Conservation (phyloP, 92 coral and sea anemone genomes). For the Phenganax stokvisi region DNA sequence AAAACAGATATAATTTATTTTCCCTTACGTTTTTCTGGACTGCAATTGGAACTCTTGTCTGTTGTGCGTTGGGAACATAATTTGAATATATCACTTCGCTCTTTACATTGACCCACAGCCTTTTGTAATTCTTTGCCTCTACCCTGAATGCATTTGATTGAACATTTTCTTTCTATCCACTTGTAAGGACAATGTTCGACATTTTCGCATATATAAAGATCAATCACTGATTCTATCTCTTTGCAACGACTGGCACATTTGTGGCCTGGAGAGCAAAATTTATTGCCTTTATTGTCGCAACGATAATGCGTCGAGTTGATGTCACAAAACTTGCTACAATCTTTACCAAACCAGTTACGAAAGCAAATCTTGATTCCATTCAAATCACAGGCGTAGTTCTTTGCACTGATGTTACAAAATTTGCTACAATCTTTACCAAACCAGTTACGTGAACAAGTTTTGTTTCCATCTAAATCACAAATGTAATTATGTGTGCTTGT, state of each 20-base stretch:
- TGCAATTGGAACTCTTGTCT: background rate
- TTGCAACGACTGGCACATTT: constrained; percentile 46
- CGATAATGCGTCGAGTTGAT: constrained; percentile 38
- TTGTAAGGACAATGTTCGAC: background rate
- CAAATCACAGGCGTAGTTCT: constrained; percentile 51
- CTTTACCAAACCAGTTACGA: constrained; percentile 10
- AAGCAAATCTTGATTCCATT: constrained; percentile 11
- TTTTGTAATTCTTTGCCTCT: background rate
- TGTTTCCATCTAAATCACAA: constrained; percentile 40
- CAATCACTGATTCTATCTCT: background rate
- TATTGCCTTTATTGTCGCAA: constrained; percentile 41
- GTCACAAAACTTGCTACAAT: constrained; percentile 46
- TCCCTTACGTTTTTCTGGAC: background rate
- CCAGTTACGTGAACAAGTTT: constrained; percentile 6
- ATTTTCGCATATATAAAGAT: constrained; percentile 20
- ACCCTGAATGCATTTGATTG: constrained; percentile 10
- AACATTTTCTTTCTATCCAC: constrained; percentile 14
- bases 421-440: constrained; percentile 26
- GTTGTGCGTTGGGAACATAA: background rate
- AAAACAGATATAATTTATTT: background rate
- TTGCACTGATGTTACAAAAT: constrained; percentile 44
- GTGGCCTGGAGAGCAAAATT: background rate
- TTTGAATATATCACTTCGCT: background rate
- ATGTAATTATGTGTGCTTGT: constrained; percentile 41
- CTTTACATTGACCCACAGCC: background rate